Percentiles rank a stretch among this genome's conserved stretches.
phyloP scores from a whole-genome alignment of 2,113 vertebrate species.

The Hypocryptadius cinnamomeus region DNA sequence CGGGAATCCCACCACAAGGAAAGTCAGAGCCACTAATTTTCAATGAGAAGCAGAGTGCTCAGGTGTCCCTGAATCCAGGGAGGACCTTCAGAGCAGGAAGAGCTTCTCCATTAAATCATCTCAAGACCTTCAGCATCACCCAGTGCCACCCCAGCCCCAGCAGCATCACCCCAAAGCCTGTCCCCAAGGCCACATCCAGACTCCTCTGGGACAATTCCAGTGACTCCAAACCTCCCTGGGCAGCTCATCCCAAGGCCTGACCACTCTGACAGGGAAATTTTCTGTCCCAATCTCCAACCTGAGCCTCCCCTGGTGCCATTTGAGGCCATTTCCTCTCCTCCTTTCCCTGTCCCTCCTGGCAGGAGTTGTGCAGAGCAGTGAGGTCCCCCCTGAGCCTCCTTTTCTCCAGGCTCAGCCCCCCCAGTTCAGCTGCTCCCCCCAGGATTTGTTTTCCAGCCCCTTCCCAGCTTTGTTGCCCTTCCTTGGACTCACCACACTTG shows the following conservation, averaged over 20 bases:
- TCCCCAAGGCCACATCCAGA: background rate
- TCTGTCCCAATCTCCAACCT: background rate
- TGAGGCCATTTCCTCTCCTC: background rate
- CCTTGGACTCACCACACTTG: background rate
- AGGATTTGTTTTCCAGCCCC: background rate
- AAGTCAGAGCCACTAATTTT: background rate
- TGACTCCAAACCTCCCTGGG: background rate
- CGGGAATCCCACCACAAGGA: background rate
- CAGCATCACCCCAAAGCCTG: background rate
- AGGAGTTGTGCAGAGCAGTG: background rate
- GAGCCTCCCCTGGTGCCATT: background rate
- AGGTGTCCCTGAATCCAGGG: background rate
- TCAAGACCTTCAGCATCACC: fast-evolving
- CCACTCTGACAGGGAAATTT: background rate
- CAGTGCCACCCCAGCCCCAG: background rate
- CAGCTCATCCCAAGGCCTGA: background rate
- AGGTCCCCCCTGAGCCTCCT: background rate
- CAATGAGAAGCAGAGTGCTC: background rate
- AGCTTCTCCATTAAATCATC: background rate
- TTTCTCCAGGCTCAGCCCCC: background rate
- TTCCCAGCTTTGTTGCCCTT: background rate
- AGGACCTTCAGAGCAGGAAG: background rate
- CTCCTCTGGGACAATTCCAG: background rate
- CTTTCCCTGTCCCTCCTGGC: background rate
- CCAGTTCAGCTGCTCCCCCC: background rate